phyloP scores from a whole-genome alignment of 1,140 invertebrate species.

The Conopomorpha cramerella region DNA sequence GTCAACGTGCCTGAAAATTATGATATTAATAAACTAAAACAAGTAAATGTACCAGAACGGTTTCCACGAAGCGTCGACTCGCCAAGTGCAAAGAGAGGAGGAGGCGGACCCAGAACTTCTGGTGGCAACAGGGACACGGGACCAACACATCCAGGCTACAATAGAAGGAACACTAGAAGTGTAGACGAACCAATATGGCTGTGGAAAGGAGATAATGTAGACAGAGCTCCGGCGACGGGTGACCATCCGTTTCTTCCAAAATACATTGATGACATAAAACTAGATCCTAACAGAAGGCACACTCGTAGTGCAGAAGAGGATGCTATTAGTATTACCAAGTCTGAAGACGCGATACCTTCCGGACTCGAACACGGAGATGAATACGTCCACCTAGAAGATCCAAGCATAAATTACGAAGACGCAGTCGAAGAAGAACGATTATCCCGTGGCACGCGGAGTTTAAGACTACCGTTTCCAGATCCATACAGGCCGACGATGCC shows the following conservation, averaged over 20 bases:
- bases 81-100: slow-evolving; percentile 19
- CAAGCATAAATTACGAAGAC: background rate
- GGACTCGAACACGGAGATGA: background rate
- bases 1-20: background rate
- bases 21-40: background rate
- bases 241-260: background rate
- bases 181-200: slow-evolving; percentile 3
- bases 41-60: slow-evolving; percentile 6
- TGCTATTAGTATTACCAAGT: no score
- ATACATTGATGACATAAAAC: background rate
- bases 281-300: background rate
- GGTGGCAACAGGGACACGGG: slow-evolving; percentile 19
- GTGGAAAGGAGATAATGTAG: no score
- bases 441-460: background rate
- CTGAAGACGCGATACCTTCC: no score
- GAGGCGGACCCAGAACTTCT: slow-evolving; percentile 15
- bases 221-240: no score
- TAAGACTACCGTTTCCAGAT: background rate
- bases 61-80: slow-evolving; percentile 18
- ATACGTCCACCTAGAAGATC: background rate
- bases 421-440: background rate
- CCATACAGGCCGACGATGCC: background rate
- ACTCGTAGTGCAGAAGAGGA: no score
- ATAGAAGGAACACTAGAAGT: slow-evolving; percentile 21
- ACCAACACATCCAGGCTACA: slow-evolving; percentile 21